Evolutionary conservation across 2,888 invertebrate species (phyloP).

Genomic region (Plagodis dolabraria): DNA sequence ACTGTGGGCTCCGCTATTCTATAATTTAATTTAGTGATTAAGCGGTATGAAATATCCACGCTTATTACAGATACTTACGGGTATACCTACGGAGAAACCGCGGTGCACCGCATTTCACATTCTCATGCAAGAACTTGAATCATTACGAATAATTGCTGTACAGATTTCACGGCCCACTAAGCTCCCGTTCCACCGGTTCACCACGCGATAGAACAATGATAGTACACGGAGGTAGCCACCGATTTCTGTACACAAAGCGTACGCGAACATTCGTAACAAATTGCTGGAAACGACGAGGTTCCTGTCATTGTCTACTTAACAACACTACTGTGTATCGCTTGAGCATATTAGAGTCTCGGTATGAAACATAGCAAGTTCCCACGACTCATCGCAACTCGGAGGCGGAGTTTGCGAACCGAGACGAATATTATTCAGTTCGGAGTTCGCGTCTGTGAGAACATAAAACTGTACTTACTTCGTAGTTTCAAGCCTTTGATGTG

Average conservation of each 20-base stretch:
- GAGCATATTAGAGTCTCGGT: constrained; percentile 48
- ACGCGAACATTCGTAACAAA: constrained; percentile 54
- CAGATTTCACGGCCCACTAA: constrained; percentile 52
- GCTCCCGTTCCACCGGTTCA: constrained; percentile 53
- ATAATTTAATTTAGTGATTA: too few species aligned
- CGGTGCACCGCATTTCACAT: constrained; percentile 25
- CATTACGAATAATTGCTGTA: constrained; percentile 42
- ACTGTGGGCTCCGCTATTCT: too few species aligned
- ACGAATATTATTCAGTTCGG: constrained; percentile 13
- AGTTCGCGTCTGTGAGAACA: constrained; percentile 6
- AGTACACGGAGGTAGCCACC: constrained; percentile 41
- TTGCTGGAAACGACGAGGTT: constrained; percentile 66
- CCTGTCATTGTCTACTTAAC: constrained; percentile 70
- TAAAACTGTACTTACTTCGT: background rate
- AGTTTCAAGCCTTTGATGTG: constrained; percentile 4
- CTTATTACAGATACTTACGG: too few species aligned
- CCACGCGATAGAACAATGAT: constrained; percentile 55
- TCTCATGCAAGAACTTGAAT: constrained; percentile 32
- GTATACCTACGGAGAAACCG: background rate
- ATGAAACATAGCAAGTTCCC: constrained; percentile 54
- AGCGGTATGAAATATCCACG: too few species aligned
- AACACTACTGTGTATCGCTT: constrained; percentile 58
- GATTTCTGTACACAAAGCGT: constrained; percentile 44
- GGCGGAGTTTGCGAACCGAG: constrained; percentile 29
- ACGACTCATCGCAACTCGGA: constrained; percentile 44